phyloP scores from a whole-genome alignment of 1,140 invertebrate species.

The Drosophila sucinea region DNA sequence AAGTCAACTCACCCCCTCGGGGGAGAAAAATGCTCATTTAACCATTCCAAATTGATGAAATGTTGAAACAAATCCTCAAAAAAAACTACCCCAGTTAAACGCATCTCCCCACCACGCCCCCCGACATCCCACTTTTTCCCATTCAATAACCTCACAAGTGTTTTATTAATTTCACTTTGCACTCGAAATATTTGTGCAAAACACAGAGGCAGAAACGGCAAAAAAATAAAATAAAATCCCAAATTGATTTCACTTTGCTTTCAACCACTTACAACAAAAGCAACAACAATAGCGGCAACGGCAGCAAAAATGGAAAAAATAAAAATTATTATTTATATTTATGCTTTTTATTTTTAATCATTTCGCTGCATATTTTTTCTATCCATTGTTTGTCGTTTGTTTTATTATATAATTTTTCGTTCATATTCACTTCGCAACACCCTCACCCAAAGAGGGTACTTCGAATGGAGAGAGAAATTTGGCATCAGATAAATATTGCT shows the following conservation, averaged over 20 bases:
- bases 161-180: constrained; percentile 72
- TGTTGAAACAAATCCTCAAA: constrained; percentile 29
- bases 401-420: constrained; percentile 45
- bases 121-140: too few relatives aligned
- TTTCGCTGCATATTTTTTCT: constrained; percentile 40
- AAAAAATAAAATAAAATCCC: background rate
- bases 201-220: background rate
- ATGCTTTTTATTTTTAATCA: constrained; percentile 55
- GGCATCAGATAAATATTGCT: too few relatives aligned
- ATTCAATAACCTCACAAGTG: constrained; percentile 30
- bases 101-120: background rate
- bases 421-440: constrained; percentile 21
- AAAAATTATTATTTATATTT: constrained; percentile 47
- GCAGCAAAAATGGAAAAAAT: constrained; percentile 45
- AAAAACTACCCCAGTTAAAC: constrained; percentile 15
- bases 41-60: constrained; percentile 57
- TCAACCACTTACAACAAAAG: constrained; percentile 32
- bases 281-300: constrained; percentile 28
- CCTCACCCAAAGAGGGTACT: background rate
- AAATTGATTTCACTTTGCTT: constrained; percentile 70
- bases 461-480: background rate
- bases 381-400: constrained; percentile 47
- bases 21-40: constrained; percentile 62
- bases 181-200: constrained; percentile 54
- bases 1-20: constrained; percentile 5